A percentile compares a stretch with the other conserved stretches of the same genome.
phyloP scores from a whole-genome alignment of 1,140 invertebrate genomes.

The Apis cerana region DNA sequence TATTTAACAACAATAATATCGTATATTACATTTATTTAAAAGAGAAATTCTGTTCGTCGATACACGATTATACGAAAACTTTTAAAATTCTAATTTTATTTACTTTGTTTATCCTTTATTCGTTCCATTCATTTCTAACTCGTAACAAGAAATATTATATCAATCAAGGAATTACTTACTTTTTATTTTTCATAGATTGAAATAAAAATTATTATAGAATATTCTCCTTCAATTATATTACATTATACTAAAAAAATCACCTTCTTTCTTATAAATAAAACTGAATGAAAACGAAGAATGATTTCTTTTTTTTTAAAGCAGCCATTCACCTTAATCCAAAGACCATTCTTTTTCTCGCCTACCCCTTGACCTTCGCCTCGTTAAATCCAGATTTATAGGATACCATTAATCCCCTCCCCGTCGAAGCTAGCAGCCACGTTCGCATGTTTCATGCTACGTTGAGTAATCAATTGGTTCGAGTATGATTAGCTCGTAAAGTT shows the following conservation, averaged over 20 bases:
- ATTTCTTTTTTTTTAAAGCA: background rate
- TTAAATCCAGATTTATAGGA: slow-evolving; percentile 24
- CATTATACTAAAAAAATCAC: too few relatives aligned
- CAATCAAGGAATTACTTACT: too few relatives aligned
- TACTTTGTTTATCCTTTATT: too few relatives aligned
- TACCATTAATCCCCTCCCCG: slow-evolving; percentile 30
- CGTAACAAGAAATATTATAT: too few relatives aligned
- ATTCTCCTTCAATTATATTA: too few relatives aligned
- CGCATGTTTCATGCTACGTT: slow-evolving; percentile 52
- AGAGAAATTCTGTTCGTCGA: background rate
- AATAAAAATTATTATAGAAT: too few relatives aligned
- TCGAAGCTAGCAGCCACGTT: slow-evolving; percentile 26
- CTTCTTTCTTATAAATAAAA: background rate
- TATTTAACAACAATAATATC: background rate
- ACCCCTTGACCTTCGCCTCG: background rate
- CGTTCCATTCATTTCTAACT: too few relatives aligned
- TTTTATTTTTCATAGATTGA: too few relatives aligned
- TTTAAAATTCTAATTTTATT: background rate
- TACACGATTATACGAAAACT: background rate
- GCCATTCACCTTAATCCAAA: background rate
- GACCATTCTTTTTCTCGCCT: background rate
- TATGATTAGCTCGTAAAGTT: slow-evolving; percentile 60
- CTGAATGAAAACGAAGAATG: too few relatives aligned
- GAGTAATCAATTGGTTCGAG: slow-evolving; percentile 56
- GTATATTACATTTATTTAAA: background rate